Base-by-base conservation (phyloP, 2,113 vertebrate species). In the Lophotis ruficrista region DNA sequence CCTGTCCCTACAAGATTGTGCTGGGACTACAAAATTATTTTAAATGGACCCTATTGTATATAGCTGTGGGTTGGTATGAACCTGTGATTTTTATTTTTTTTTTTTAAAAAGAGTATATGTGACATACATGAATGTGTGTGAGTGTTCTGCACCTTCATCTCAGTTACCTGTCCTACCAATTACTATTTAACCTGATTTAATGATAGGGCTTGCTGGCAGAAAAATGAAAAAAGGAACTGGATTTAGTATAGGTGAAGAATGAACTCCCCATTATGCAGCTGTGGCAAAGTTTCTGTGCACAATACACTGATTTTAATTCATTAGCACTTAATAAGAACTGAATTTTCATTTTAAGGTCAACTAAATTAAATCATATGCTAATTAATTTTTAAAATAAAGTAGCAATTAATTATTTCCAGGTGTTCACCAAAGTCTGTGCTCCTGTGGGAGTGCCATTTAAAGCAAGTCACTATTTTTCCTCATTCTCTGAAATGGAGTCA, bases 381-480 rank as follows among this genome's bases (percentile, higher is more conserved):
- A 98, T 97, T 96, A 96, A 97, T 97, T 97, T 97, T 87, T 48
- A 97, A 97, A 96, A 85, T 91, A 96, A 96, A 96, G 38, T 81
- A 70, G 86, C 31, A 16, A 61, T 97, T 97, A 95, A 96, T 88
- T 94, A 92, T 93, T 97, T 95, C 87, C 95, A 97, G 96, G 92
- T 95, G 72, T 92, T 96, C 78, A 72, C 54, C 64, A 15, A 35
- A 91, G 62, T 35, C 87, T 79, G 30, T 25, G 58, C 62, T 83
- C 71, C 65, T 89, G 33, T 83, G 86, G 68, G 64, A 95, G 43
- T 45, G 48, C 56, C n/a, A 27, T 6, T 92, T 79, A 89, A 90
- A 92, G 87, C 77, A 87, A 87, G 50, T 70, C 79, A 81, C 87
- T 94, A 2, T 82, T 94, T 92, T 89, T 90, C 79, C 82, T 5